phyloP scores from a whole-genome alignment of 2,797 vertebrate species.

The Aselliscus stoliczkanus region DNA sequence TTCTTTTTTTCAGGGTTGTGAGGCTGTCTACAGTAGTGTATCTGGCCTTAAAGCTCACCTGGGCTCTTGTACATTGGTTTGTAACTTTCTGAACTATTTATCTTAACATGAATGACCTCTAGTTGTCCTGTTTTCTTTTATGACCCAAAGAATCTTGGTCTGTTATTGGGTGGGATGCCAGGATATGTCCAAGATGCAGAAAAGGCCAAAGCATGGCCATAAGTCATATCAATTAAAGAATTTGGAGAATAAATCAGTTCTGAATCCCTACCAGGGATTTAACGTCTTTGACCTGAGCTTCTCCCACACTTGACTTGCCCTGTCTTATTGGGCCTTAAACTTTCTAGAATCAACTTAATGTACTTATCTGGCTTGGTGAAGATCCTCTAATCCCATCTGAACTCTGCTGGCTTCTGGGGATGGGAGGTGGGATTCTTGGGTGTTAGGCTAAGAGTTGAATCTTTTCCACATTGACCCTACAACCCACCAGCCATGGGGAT shows the following conservation, averaged over 20 bases:
- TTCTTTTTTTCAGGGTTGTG: constrained; percentile 81
- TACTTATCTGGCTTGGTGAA: background rate
- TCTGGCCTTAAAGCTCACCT: constrained; percentile 96
- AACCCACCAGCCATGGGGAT: constrained; percentile 8
- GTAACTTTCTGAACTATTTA: constrained; percentile 64
- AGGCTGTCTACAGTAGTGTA: constrained; percentile 91
- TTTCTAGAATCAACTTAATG: background rate
- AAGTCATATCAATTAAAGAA: background rate
- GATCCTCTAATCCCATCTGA: background rate
- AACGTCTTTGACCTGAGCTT: background rate
- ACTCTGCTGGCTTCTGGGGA: background rate
- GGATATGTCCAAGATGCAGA: background rate
- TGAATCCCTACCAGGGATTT: background rate
- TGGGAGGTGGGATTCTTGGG: background rate
- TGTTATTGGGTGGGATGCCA: background rate
- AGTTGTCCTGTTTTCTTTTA: background rate
- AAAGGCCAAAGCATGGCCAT: background rate
- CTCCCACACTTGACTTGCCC: background rate
- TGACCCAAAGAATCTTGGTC: background rate
- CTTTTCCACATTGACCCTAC: constrained; percentile 38
- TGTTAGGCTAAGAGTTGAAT: constrained; percentile 22
- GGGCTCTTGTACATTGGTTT: constrained; percentile 91
- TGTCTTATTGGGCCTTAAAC: background rate
- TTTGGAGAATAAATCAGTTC: background rate
- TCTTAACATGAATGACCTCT: background rate